A percentile compares a stretch with the other conserved stretches of the same genome.
These are phyloP conservation scores for Hylaeus anthracinus DNA, from an alignment of 1,140 invertebrate genomes.

Conservation along the genomic window DNA sequence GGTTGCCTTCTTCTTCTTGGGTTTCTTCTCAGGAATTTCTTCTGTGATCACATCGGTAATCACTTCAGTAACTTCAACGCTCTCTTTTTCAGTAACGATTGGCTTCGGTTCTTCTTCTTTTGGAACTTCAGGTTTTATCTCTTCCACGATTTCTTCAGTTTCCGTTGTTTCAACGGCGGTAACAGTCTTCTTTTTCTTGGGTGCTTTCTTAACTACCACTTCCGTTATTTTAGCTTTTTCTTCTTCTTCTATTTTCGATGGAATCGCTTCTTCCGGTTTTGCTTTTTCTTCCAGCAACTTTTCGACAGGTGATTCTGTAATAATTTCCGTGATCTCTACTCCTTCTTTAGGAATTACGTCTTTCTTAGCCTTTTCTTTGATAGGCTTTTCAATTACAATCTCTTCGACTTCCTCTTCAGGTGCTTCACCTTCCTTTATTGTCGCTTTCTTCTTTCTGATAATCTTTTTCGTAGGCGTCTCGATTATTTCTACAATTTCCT, in stretches of 20 bases:
- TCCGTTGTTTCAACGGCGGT: slow-evolving; percentile 13
- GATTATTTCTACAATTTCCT: slow-evolving; percentile 56
- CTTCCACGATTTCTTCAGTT: slow-evolving; percentile 46
- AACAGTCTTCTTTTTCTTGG: slow-evolving; percentile 30
- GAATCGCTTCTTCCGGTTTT: slow-evolving; percentile 46
- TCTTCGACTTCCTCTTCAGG: slow-evolving; percentile 60
- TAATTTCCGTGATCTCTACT: slow-evolving; percentile 64
- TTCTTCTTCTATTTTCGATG: slow-evolving; percentile 53
- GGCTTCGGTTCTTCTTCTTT: slow-evolving; percentile 48
- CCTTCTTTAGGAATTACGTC: slow-evolving; percentile 46
- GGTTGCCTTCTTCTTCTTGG: slow-evolving; percentile 35
- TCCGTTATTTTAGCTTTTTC: slow-evolving; percentile 43
- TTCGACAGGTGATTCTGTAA: slow-evolving; percentile 41
- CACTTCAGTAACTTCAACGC: slow-evolving; percentile 41
- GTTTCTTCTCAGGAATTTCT: slow-evolving; percentile 38
- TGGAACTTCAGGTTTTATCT: slow-evolving; percentile 40
- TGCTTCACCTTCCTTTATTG: slow-evolving; percentile 53
- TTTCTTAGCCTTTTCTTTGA: slow-evolving; percentile 52
- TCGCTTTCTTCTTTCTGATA: slow-evolving; percentile 48
- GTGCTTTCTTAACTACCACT: slow-evolving; percentile 39
- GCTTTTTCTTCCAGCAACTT: slow-evolving; percentile 19
- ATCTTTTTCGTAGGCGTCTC: slow-evolving; percentile 50
- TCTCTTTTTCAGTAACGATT: slow-evolving; percentile 51
- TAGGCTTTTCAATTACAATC: slow-evolving; percentile 58
- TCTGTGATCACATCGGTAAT: slow-evolving; percentile 19